Evolutionary conservation across 30 jellyfish, hydroid and myxozoan genomes (phyloP).

Genomic region (Aurelia aurita complex sp. Pacific): DNA sequence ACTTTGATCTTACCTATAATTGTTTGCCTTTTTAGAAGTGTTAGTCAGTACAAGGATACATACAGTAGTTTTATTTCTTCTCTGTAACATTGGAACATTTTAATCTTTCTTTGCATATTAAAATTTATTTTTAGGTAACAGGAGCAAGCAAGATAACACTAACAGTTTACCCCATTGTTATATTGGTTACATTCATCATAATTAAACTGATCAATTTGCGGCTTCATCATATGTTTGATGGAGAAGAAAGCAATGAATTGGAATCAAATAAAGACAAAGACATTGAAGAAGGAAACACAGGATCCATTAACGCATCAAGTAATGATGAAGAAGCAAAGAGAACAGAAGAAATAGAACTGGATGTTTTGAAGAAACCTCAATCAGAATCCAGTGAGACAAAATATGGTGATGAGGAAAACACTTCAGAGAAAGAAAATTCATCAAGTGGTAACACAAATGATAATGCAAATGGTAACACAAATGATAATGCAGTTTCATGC

Average conservation of each 20-base stretch:
- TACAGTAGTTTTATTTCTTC: background rate
- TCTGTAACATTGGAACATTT: background rate
- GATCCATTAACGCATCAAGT: background rate
- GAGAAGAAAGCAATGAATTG: slow-evolving; percentile 77
- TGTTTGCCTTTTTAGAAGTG: too few species aligned
- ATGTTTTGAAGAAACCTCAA: slow-evolving; percentile 27
- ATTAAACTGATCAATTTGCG: slow-evolving; percentile 64
- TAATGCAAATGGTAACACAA: too few species aligned
- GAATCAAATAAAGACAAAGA: slow-evolving; percentile 39
- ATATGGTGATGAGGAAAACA: background rate
- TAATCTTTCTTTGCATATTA: background rate
- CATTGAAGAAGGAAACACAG: slow-evolving; percentile 38
- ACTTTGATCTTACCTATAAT: too few species aligned
- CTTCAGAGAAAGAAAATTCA: background rate
- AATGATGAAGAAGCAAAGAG: slow-evolving; percentile 16
- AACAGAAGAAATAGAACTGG: slow-evolving; percentile 61
- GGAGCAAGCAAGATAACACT: slow-evolving; percentile 63
- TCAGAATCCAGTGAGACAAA: slow-evolving; percentile 4
- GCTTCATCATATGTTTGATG: slow-evolving; percentile 91
- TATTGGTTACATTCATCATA: slow-evolving; percentile 43
- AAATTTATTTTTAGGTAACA: slow-evolving; percentile 57
- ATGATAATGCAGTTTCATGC: background rate
- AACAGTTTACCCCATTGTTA: slow-evolving; percentile 56
- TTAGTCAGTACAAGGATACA: background rate
- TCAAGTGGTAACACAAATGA: too few species aligned